A percentile compares a stretch with the other conserved stretches of the same genome.
Evolutionary conservation across 2,888 invertebrate species (phyloP).

Genomic region (Tipula vernalis): DNA sequence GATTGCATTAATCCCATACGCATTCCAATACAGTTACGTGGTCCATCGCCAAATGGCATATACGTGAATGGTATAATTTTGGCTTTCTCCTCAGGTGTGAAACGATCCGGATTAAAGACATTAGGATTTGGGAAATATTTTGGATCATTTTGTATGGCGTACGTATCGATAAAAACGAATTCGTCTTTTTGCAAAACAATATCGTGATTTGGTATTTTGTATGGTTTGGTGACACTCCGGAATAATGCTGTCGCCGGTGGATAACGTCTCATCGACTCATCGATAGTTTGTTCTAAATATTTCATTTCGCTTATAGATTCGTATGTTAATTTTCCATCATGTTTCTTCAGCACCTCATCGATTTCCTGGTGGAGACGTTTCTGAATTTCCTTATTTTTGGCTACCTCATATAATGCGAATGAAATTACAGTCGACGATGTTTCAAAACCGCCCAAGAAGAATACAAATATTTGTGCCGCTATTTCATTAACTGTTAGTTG

Average conservation of each 20-base stretch:
- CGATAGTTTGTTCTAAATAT: not conserved
- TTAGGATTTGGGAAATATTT: slow-evolving; percentile 12
- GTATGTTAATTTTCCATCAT: not conserved
- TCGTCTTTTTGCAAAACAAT: not conserved
- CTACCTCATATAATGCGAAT: not conserved
- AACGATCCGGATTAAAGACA: slow-evolving; percentile 12
- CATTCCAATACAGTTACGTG: slow-evolving; percentile 12
- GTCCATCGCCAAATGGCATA: slow-evolving; percentile 14
- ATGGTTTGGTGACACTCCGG: slow-evolving; percentile 9
- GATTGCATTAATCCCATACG: not conserved
- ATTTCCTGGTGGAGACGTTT: not conserved
- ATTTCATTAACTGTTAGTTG: not conserved
- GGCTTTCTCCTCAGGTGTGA: not conserved
- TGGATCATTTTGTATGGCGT: slow-evolving; percentile 11
- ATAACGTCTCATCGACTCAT: not conserved
- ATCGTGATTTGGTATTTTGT: slow-evolving; percentile 4
- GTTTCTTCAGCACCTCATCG: not conserved
- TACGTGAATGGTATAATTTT: slow-evolving; percentile 6
- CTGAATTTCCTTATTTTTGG: not conserved
- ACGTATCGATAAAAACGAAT: not conserved
- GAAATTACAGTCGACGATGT: not conserved
- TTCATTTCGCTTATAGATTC: not conserved
- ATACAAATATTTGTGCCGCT: not conserved
- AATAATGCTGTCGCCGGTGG: slow-evolving; percentile 6
- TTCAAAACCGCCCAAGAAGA: not conserved